These are phyloP conservation scores for Tragelaphus oryx DNA, from an alignment of 2,797 vertebrate species.

Conservation along the genomic window DNA sequence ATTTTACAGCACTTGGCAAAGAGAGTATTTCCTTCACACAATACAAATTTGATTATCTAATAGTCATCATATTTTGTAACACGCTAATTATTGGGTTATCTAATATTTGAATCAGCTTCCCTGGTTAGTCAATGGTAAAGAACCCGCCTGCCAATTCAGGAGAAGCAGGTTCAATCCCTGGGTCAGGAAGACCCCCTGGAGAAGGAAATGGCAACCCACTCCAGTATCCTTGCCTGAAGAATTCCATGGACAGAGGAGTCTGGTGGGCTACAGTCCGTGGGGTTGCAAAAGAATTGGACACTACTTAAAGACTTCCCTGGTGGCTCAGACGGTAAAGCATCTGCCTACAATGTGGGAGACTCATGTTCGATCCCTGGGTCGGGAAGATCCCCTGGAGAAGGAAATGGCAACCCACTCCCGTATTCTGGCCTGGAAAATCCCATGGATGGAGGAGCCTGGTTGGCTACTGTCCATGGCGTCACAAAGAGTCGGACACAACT, in stretches of 20 bases:
- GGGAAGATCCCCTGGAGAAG: neutral
- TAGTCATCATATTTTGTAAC: neutral
- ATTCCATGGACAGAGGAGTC: neutral
- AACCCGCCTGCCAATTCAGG: neutral
- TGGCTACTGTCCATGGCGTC: neutral
- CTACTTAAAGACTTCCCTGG: neutral
- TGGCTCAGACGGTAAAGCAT: too few relatives aligned
- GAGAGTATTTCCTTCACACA: neutral
- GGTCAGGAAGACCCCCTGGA: neutral
- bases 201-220: neutral
- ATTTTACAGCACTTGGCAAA: neutral
- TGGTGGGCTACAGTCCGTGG: neutral
- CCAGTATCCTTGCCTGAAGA: neutral
- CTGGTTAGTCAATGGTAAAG: neutral
- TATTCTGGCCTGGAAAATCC: neutral
- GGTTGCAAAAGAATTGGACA: neutral
- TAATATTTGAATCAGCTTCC: neutral
- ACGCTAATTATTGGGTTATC: neutral
- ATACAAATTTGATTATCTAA: neutral
- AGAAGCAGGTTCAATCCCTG: neutral
- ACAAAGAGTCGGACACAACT: neutral
- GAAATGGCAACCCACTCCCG: neutral
- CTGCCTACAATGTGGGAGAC: too few relatives aligned
- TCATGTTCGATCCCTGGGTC: too few relatives aligned
- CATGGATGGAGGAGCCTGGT: neutral